Percentiles rank a stretch among this genome's conserved stretches.
These are phyloP conservation scores for Acanthornis magna DNA, from an alignment of 2,797 vertebrate genomes.

Conservation along the genomic window DNA sequence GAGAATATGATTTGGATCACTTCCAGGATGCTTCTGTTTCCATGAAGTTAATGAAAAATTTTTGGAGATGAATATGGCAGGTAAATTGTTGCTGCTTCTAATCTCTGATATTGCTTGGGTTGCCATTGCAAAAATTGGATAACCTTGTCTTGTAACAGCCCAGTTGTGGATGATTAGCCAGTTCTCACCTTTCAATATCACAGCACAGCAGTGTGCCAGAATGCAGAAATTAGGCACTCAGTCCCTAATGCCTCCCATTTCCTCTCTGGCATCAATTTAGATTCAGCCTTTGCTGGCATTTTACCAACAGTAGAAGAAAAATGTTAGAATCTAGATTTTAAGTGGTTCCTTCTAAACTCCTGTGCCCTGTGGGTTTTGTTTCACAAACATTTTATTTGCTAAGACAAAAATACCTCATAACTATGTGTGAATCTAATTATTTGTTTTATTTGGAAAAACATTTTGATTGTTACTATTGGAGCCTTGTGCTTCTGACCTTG, in stretches of 20 bases:
- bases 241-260: background rate
- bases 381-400: background rate
- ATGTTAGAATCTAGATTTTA: background rate
- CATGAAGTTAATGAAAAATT: background rate
- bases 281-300: background rate
- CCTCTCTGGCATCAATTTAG: background rate
- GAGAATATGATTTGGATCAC: background rate
- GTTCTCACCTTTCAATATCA: background rate
- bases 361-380: background rate
- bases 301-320: background rate
- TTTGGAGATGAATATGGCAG: background rate
- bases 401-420: background rate
- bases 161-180: background rate
- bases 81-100: background rate
- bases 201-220: background rate
- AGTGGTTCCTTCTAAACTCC: background rate
- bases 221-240: background rate
- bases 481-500: background rate
- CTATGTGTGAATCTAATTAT: background rate
- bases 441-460: background rate
- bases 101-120: background rate
- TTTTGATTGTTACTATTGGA: background rate
- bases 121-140: background rate
- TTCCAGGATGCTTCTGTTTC: background rate
- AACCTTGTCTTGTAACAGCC: background rate